Conservation (phyloP, 1,140 invertebrate genomes). For the Plectus sambesii region DNA sequence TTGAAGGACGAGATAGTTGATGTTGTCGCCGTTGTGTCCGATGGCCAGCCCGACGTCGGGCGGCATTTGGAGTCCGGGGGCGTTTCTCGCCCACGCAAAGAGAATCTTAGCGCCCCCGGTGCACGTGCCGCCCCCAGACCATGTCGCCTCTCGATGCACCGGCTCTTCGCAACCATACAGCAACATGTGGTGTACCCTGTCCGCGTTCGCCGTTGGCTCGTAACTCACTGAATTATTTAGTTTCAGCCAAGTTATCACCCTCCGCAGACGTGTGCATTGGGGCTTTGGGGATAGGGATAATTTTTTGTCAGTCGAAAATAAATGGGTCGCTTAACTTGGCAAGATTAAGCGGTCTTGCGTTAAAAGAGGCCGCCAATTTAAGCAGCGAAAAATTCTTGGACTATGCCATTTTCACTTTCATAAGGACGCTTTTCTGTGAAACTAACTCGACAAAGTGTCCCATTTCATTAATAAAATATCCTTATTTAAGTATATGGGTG, state of each 20-base stretch:
- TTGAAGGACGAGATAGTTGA: conserved; percentile 44
- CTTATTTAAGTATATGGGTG: no score
- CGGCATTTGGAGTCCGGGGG: conserved; percentile 36
- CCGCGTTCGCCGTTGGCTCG: conserved; percentile 40
- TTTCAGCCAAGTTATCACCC: background rate
- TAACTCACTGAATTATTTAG: conserved; percentile 32
- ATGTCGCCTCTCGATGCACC: conserved; percentile 22
- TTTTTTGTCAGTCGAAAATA: no score
- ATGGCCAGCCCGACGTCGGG: conserved; percentile 37
- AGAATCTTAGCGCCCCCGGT: conserved; percentile 33
- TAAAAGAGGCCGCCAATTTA: no score
- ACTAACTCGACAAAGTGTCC: no score
- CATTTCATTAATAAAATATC: no score
- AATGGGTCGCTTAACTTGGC: no score
- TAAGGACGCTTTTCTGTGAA: no score
- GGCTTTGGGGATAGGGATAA: no score
- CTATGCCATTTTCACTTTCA: no score
- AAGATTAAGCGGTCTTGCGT: no score
- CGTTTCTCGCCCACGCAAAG: conserved; percentile 44
- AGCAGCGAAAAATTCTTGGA: no score
- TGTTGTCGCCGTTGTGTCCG: conserved; percentile 30
- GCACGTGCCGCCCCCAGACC: conserved; percentile 36
- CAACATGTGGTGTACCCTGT: conserved; percentile 44
- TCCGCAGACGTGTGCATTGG: no score
- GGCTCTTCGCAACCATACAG: conserved; percentile 41